Conservation (phyloP, 2,113 vertebrate genomes). For the Nyctibius bracteatus region DNA sequence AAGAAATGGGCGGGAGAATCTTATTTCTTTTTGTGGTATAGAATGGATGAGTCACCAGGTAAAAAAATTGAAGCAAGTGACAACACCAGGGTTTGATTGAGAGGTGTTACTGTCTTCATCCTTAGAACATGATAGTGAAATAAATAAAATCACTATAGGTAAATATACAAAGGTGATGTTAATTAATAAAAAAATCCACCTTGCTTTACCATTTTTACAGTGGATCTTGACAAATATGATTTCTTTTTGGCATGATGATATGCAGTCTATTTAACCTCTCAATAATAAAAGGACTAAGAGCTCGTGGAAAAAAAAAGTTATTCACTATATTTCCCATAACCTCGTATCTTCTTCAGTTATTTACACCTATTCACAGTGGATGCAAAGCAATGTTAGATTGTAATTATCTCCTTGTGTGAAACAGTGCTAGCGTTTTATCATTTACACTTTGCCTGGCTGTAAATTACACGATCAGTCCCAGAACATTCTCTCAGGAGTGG, state of each 20-base stretch:
- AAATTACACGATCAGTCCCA: not conserved
- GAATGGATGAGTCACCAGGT: not conserved
- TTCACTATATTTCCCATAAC: not conserved
- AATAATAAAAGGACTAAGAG: not conserved
- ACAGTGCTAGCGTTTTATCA: not conserved
- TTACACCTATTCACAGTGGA: not conserved
- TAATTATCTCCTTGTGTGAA: conserved; percentile 9
- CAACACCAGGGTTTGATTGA: not conserved
- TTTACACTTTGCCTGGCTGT: not conserved
- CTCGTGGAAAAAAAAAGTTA: not conserved
- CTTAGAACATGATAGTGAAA: not conserved
- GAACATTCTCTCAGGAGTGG: not conserved
- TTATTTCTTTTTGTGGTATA: not conserved
- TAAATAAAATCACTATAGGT: not conserved
- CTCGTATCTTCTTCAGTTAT: not conserved
- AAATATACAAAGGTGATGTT: not conserved
- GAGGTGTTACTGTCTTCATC: not conserved
- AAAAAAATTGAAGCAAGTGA: not conserved
- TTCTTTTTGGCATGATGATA: not conserved
- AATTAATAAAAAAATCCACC: not conserved
- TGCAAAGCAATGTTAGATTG: not conserved
- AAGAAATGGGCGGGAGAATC: not conserved
- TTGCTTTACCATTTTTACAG: not conserved
- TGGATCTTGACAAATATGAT: not conserved
- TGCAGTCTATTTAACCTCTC: not conserved